Percentiles rank a stretch among this genome's conserved stretches.
Evolutionary conservation across 2,797 vertebrate species (phyloP).

Genomic region (Acanthis flammea): DNA sequence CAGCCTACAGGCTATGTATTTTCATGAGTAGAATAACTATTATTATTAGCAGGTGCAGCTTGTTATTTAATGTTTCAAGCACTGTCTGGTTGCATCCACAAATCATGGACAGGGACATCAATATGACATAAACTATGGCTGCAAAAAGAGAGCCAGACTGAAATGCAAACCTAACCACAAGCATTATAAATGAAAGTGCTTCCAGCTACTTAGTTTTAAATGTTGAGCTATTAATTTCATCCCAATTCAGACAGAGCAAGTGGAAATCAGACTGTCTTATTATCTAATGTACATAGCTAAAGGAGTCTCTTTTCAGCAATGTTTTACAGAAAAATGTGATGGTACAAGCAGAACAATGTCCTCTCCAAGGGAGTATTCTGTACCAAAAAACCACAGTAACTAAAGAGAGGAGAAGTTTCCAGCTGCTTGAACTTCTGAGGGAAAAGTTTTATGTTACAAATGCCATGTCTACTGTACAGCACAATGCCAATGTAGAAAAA

Average conservation of each 20-base stretch:
- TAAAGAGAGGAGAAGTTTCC: not conserved
- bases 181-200: not conserved
- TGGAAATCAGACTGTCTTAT: not conserved
- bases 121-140: not conserved
- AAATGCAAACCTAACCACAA: not conserved
- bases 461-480: not conserved
- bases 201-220: not conserved
- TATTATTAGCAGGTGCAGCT: conserved; percentile 10
- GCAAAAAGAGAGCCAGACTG: not conserved
- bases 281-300: not conserved
- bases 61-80: conserved; percentile 11
- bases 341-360: not conserved
- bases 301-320: not conserved
- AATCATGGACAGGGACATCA: not conserved
- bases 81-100: not conserved
- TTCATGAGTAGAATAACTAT: not conserved
- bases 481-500: not conserved
- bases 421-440: not conserved
- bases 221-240: not conserved
- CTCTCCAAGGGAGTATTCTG: not conserved
- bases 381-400: not conserved
- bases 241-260: not conserved
- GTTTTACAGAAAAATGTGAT: not conserved
- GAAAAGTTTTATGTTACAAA: not conserved
- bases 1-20: not conserved